phyloP scores from a whole-genome alignment of 1,140 invertebrate species.

The Drosophila oshimai region DNA sequence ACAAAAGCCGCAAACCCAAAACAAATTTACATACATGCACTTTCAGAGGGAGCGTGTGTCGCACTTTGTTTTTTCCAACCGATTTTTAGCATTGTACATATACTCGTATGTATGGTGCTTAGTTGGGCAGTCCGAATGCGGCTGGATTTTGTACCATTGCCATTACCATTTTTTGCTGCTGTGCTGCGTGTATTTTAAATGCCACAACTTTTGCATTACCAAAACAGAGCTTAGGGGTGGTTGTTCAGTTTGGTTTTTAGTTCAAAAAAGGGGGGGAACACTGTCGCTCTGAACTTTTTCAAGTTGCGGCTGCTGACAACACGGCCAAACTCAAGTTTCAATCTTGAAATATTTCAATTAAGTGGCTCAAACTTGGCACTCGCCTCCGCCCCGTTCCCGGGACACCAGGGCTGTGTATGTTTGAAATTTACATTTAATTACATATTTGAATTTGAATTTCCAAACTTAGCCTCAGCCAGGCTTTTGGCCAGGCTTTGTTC shows the following conservation, averaged over 20 bases:
- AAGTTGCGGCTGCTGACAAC: constrained; percentile 50
- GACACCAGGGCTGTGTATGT: constrained; percentile 34
- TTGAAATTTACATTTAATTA: constrained; percentile 76
- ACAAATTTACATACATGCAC: constrained; percentile 75
- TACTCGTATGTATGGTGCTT: too few relatives aligned
- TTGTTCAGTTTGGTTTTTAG: constrained; percentile 6
- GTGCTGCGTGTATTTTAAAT: constrained; percentile 42
- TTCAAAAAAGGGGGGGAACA: constrained; percentile 2
- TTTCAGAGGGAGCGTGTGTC: constrained; percentile 9
- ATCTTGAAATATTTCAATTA: constrained; percentile 80
- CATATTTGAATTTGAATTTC: constrained; percentile 68
- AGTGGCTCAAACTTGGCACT: constrained; percentile 72
- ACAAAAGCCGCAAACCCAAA: constrained; percentile 68
- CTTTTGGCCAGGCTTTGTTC: constrained; percentile 23
- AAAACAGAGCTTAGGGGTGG: constrained; percentile 31
- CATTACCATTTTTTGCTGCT: constrained; percentile 37
- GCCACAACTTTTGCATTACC: constrained; percentile 67
- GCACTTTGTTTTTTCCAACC: constrained; percentile 46
- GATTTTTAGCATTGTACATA: constrained; percentile 51
- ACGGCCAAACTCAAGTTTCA: constrained; percentile 59
- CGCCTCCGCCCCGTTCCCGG: constrained; percentile 8
- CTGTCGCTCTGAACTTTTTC: constrained; percentile 46
- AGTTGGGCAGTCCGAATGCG: constrained; percentile 48
- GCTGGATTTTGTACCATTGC: constrained; percentile 48
- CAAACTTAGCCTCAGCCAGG: constrained; percentile 18